A percentile compares a stretch with the other conserved stretches of the same genome.
These are phyloP conservation scores for Dermatophagoides farinae DNA, from an alignment of 1,140 invertebrate species.

Conservation along the genomic window DNA sequence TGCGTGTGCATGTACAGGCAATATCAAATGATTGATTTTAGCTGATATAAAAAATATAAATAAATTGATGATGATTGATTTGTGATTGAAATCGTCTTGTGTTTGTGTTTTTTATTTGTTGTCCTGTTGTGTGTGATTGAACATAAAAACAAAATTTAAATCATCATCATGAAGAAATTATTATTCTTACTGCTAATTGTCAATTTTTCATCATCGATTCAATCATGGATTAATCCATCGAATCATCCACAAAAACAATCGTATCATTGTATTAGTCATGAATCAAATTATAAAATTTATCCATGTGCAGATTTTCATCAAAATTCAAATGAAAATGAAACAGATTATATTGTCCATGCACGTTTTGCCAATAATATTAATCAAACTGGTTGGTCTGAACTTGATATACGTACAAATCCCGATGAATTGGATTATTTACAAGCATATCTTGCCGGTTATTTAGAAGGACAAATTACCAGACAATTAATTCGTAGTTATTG, in stretches of 20 bases:
- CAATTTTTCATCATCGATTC: no score
- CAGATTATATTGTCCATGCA: neutral
- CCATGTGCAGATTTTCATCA: neutral
- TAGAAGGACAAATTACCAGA: slow-evolving; percentile 60
- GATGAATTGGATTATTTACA: slow-evolving; percentile 43
- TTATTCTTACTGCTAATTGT: no score
- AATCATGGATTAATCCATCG: no score
- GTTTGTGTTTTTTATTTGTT: no score
- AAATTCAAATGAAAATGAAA: neutral
- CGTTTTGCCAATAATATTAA: neutral
- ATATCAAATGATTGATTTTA: no score
- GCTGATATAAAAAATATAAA: no score
- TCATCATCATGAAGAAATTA: no score
- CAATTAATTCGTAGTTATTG: slow-evolving; percentile 58
- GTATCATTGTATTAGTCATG: neutral
- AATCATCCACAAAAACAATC: neutral
- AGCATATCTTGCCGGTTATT: slow-evolving; percentile 66
- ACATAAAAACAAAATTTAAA: no score
- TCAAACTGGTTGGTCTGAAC: slow-evolving; percentile 40
- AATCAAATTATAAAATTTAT: neutral
- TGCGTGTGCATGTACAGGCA: no score
- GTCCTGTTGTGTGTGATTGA: no score
- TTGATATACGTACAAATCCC: slow-evolving; percentile 52
- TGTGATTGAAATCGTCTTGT: no score
- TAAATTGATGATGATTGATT: no score